Conservation (phyloP, 1,140 invertebrate species). For the Drosophila bocqueti region DNA sequence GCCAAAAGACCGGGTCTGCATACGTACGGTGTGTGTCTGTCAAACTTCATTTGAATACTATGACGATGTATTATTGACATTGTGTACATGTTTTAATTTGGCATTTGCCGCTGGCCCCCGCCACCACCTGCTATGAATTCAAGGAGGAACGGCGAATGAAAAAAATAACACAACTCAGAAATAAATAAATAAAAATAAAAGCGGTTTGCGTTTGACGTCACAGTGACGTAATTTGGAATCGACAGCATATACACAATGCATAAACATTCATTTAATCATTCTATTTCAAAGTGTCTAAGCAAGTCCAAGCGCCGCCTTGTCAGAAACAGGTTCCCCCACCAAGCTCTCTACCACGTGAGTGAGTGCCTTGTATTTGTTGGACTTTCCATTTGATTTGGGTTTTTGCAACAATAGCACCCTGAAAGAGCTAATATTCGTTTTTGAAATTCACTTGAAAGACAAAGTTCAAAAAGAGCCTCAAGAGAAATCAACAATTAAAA, state of each 20-base stretch:
- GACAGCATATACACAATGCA: slow-evolving; percentile 71
- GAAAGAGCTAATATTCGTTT: not conserved
- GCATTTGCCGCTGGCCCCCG: slow-evolving; percentile 66
- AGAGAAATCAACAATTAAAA: slow-evolving; percentile 5
- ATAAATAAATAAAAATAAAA: slow-evolving; percentile 58
- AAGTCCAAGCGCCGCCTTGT: slow-evolving; percentile 58
- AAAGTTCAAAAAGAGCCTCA: not conserved
- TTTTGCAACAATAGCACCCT: not conserved
- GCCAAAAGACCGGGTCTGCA: slow-evolving; percentile 5
- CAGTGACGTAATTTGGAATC: slow-evolving; percentile 74
- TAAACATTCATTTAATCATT: slow-evolving; percentile 80
- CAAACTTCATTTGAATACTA: slow-evolving; percentile 81
- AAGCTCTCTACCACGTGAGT: slow-evolving; percentile 36
- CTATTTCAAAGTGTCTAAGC: slow-evolving; percentile 71
- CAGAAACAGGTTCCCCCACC: slow-evolving; percentile 36
- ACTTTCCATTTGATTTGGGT: slow-evolving; percentile 4
- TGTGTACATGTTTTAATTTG: slow-evolving; percentile 81
- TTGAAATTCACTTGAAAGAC: slow-evolving; percentile 5
- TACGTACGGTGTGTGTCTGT: slow-evolving; percentile 49
- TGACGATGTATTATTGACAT: slow-evolving; percentile 81
- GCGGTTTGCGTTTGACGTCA: slow-evolving; percentile 75
- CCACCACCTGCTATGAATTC: slow-evolving; percentile 68
- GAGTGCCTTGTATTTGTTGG: slow-evolving; percentile 7
- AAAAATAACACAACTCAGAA: slow-evolving; percentile 9
- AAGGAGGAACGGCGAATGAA: slow-evolving; percentile 34